A percentile compares a stretch with the other conserved stretches of the same genome.
These are phyloP conservation scores for Chunga burmeisteri DNA, from an alignment of 2,113 vertebrate genomes.

Conservation along the genomic window DNA sequence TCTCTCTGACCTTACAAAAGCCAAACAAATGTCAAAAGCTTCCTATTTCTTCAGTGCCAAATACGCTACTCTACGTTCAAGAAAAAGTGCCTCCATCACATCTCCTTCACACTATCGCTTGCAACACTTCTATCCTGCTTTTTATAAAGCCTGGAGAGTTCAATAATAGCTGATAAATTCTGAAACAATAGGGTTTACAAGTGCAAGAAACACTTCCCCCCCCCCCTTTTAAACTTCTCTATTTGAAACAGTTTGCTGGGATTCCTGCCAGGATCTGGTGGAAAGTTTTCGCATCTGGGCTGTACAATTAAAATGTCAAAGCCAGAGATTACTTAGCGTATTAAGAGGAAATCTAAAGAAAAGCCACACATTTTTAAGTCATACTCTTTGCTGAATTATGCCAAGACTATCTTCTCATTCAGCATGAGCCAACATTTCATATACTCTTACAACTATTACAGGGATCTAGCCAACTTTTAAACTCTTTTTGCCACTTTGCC, in stretches of 20 bases:
- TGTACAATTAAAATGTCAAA: constrained; percentile 59
- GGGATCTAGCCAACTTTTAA: not conserved
- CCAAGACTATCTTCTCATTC: constrained; percentile 21
- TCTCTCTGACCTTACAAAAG: not conserved
- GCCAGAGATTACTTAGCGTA: constrained; percentile 30
- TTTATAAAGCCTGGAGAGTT: not conserved
- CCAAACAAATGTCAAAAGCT: not conserved
- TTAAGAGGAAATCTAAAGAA: constrained; percentile 46
- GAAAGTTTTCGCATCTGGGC: constrained; percentile 61
- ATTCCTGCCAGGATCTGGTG: constrained; percentile 42
- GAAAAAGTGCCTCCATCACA: not conserved
- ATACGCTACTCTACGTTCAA: not conserved
- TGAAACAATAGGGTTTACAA: constrained; percentile 49
- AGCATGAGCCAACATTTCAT: not conserved
- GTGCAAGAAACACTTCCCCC: not conserved
- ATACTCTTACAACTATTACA: not conserved
- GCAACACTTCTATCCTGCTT: not conserved
- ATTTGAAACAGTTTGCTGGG: constrained; percentile 37
- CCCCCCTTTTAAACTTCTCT: not conserved
- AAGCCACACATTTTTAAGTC: constrained; percentile 10
- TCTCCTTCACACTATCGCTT: not conserved
- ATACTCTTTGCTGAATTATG: not conserved
- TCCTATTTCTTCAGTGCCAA: not conserved
- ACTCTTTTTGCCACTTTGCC: not conserved
- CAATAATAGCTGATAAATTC: constrained; percentile 18